Base-by-base conservation (phyloP, 2,888 invertebrate species). In the Carcina quercana region DNA sequence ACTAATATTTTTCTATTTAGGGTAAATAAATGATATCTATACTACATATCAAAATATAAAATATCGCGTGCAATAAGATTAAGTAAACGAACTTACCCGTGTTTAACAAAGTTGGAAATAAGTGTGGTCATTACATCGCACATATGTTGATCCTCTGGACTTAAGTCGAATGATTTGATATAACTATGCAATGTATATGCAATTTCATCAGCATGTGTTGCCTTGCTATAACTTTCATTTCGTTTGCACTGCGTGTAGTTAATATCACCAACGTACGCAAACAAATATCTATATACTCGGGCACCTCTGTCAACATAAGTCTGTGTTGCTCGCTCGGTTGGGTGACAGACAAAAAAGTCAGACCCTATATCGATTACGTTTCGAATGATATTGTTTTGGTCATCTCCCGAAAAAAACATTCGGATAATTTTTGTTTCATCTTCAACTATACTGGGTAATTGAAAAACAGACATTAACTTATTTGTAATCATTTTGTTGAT, bases 151-250 rank as follows among this genome's bases (percentile, higher is more conserved):
- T n/a, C n/a, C n/a, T n/a, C n/a, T n/a, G n/a, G n/a, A n/a, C n/a
- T n/a, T n/a, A 49, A 45, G 7, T 33, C 35, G 2, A 42, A 40
- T 2, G 47, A 29, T 7, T 28, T 12, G 3, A 20, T 15, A 0
- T 5, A 5, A 15, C 31, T 42, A 19, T 58, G 57, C 32, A 71
- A 78, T 22, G 78, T 30, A 38, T 75, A 79, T 2, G 50, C 45
- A 0, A 63, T 10, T 4, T 79, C 76, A 37, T n/a, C n/a, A n/a
- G n/a, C n/a, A 35, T 76, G 76, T 0, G 43, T 20, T 0, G 37
- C 35, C 1, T 47, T 49, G 3, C 37, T 41, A 6, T 39, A 20
- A 2, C 47, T 44, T 1, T n/a, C n/a, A n/a, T 56, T 64, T n/a
- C 13, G 2, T 2, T 10, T 21, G 0, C 20, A 26, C 37, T 55